Evolutionary conservation across 2,113 vertebrate genomes (phyloP).

Genomic region (Manacus vitellinus): DNA sequence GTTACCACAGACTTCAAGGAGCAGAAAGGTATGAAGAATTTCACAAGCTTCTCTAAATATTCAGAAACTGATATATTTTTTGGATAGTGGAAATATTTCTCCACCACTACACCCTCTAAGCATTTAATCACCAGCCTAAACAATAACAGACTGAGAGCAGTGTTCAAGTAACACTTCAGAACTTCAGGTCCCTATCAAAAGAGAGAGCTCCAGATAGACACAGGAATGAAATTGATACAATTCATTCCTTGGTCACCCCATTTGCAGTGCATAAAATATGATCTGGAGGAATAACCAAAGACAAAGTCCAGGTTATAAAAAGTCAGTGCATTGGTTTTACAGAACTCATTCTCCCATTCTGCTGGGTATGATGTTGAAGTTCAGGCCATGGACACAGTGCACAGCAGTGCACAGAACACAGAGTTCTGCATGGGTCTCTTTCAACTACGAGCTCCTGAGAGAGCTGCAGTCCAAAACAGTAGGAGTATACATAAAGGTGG

Average conservation of each 20-base stretch:
- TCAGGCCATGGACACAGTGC: not conserved
- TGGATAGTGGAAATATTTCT: not conserved
- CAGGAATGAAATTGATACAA: not conserved
- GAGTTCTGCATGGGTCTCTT: not conserved
- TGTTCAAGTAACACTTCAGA: not conserved
- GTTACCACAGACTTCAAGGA: slow-evolving; percentile 13
- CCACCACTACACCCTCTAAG: not conserved
- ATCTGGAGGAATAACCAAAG: not conserved
- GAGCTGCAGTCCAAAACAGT: not conserved
- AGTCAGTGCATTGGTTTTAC: not conserved
- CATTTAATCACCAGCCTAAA: not conserved
- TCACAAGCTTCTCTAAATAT: slow-evolving; percentile 5
- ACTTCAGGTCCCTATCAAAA: not conserved
- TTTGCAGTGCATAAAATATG: not conserved
- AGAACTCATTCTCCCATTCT: not conserved
- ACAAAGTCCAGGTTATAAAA: not conserved
- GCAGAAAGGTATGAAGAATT: not conserved
- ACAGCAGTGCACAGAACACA: not conserved
- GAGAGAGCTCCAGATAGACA: not conserved
- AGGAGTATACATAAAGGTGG: not conserved
- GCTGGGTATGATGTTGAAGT: not conserved
- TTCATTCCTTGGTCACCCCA: not conserved
- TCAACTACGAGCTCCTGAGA: not conserved
- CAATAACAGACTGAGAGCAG: not conserved
- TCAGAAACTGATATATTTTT: not conserved